These are phyloP conservation scores for Irena cyanogastra DNA, from an alignment of 2,113 vertebrate species.

Conservation along the genomic window DNA sequence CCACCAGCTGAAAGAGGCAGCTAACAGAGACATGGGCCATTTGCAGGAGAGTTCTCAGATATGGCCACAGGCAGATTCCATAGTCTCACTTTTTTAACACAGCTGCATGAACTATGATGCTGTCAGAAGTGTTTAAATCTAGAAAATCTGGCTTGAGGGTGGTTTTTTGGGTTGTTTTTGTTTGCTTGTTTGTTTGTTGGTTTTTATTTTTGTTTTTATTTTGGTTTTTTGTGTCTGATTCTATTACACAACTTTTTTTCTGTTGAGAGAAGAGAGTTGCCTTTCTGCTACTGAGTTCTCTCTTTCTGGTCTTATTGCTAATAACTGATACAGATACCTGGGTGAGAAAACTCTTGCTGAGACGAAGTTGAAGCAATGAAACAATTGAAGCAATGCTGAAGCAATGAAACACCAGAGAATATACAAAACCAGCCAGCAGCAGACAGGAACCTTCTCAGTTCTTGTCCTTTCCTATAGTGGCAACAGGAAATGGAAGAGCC, in stretches of 20 bases:
- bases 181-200: neutral
- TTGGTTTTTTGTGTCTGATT: neutral
- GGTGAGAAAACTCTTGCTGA: neutral
- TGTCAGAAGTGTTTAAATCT: neutral
- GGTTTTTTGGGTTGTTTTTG: neutral
- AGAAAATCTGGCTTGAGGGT: neutral
- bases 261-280: neutral
- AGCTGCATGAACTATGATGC: neutral
- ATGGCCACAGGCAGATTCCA: neutral
- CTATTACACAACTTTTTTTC: neutral
- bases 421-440: neutral
- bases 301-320: neutral
- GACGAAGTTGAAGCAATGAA: neutral
- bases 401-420: neutral
- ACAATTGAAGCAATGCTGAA: neutral
- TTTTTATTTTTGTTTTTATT: neutral
- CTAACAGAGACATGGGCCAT: accelerated
- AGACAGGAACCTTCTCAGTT: neutral
- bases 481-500: neutral
- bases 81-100: neutral
- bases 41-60: neutral
- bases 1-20: neutral
- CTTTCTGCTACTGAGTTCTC: neutral
- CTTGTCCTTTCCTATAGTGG: neutral
- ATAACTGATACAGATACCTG: neutral